phyloP scores from a whole-genome alignment of 1,140 invertebrate species.

The Ceratosolen solmsi region DNA sequence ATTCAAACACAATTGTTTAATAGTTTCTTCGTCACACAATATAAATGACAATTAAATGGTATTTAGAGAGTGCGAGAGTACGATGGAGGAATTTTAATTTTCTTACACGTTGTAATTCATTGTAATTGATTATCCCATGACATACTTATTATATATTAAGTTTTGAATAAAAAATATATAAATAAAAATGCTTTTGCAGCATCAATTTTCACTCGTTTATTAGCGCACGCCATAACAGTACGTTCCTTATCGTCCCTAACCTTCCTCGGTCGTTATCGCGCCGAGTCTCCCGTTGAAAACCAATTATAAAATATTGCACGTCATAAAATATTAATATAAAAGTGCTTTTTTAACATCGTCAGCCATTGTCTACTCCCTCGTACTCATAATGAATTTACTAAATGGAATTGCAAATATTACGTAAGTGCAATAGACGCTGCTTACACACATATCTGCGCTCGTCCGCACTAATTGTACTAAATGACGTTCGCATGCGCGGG shows the following conservation, averaged over 20 bases:
- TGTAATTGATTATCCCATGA: neutral
- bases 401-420: constrained; percentile 48
- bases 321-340: constrained; percentile 37
- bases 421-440: constrained; percentile 17
- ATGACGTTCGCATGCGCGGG: constrained; percentile 29
- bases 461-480: constrained; percentile 42
- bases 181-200: neutral
- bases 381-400: neutral
- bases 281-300: constrained; percentile 1
- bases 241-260: constrained; percentile 15
- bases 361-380: neutral
- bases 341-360: neutral
- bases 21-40: too few species aligned
- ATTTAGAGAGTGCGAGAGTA: too few species aligned
- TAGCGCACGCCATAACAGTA: neutral
- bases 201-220: neutral
- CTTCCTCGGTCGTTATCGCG: neutral
- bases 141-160: neutral
- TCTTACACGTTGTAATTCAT: too few species aligned
- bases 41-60: too few species aligned
- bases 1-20: too few species aligned
- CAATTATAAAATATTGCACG: neutral
- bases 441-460: neutral
- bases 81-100: too few species aligned
- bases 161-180: constrained; percentile 18